These are phyloP conservation scores for Epinephelus malabaricus DNA, from an alignment of 2,797 vertebrate species.

Conservation along the genomic window DNA sequence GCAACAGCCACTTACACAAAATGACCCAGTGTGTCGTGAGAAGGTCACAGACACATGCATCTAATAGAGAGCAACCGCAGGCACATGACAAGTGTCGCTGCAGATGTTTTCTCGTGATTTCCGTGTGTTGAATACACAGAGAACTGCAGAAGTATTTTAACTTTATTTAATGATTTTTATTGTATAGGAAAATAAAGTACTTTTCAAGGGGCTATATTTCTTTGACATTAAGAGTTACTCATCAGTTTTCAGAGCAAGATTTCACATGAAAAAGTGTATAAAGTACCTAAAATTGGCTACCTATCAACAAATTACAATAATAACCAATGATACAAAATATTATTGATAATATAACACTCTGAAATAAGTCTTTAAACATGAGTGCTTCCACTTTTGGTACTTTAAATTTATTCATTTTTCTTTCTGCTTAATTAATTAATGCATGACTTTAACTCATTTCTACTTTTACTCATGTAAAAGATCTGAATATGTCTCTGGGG, in stretches of 20 bases:
- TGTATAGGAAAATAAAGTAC: not conserved
- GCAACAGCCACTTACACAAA: conserved; percentile 26
- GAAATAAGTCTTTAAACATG: not conserved
- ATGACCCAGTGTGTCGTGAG: conserved; percentile 17
- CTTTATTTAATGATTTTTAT: not conserved
- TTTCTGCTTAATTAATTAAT: not conserved
- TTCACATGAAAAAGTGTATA: not conserved
- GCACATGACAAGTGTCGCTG: conserved; percentile 48
- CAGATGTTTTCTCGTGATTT: conserved; percentile 31
- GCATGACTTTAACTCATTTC: not conserved
- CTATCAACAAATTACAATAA: not conserved
- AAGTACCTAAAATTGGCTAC: not conserved
- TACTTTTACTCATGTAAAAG: not conserved
- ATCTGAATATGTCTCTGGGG: not conserved
- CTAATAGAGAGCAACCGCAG: conserved; percentile 39
- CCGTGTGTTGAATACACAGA: not conserved
- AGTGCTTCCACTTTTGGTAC: not conserved
- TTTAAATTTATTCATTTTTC: too few relatives aligned
- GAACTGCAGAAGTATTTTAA: not conserved
- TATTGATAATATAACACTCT: not conserved
- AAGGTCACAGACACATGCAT: conserved; percentile 53
- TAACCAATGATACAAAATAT: not conserved
- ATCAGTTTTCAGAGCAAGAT: not conserved
- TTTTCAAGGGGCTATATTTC: not conserved
- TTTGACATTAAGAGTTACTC: not conserved